Evolutionary conservation across 2,888 invertebrate species (phyloP).

Genomic region (Onchidella celtica): DNA sequence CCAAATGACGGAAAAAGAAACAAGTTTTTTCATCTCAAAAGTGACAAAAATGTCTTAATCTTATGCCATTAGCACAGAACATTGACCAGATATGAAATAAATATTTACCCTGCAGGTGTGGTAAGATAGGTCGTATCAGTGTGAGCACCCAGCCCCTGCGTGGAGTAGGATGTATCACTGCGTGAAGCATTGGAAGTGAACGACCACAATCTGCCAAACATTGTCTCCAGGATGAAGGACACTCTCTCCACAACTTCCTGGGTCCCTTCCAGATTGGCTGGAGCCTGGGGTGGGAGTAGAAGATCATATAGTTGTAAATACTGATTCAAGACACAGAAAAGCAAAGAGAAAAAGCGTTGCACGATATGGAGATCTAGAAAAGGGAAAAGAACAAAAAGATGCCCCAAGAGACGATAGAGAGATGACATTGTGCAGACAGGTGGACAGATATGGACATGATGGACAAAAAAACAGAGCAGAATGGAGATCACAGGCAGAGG

Average conservation of each 20-base stretch:
- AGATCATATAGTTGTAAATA: background rate
- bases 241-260: constrained; percentile 83
- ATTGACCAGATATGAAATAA: background rate
- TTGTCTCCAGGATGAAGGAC: constrained; percentile 80
- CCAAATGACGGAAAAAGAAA: no score
- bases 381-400: no score
- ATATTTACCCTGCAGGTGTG: constrained; percentile 85
- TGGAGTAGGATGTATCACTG: constrained; percentile 88
- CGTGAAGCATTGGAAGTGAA: constrained; percentile 84
- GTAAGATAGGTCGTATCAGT: constrained; percentile 90
- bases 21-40: no score
- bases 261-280: constrained; percentile 80
- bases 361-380: no score
- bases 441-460: no score
- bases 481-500: no score
- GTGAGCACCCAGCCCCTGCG: constrained; percentile 86
- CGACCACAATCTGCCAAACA: constrained; percentile 89
- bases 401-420: no score
- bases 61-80: no score
- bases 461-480: no score
- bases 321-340: background rate
- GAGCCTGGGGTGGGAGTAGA: constrained; percentile 47
- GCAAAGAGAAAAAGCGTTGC: no score
- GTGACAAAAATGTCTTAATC: no score
- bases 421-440: no score